A percentile compares a stretch with the other conserved stretches of the same genome.
Conservation (phyloP, 1,140 invertebrate genomes). For the Brachystomella parvula region DNA sequence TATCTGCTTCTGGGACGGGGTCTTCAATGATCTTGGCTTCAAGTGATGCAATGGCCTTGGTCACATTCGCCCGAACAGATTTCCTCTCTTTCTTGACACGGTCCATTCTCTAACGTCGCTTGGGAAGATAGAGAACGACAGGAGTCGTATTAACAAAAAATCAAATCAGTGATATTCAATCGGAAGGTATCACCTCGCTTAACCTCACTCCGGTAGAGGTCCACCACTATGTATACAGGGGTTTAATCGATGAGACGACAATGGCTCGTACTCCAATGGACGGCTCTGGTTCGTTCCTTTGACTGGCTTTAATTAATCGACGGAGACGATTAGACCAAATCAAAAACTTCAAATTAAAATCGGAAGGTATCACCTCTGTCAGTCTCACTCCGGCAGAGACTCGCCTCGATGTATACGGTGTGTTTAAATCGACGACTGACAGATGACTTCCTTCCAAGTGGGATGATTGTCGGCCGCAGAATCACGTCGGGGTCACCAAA, state of each 20-base stretch:
- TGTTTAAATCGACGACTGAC: background rate
- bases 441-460: background rate
- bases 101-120: slow-evolving; percentile 1
- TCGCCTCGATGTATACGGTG: too few relatives aligned
- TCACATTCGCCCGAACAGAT: background rate
- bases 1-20: background rate
- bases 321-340: background rate
- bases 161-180: background rate
- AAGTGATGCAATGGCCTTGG: background rate
- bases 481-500: background rate
- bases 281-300: background rate
- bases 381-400: too few relatives aligned
- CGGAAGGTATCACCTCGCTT: background rate
- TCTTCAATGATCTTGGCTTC: background rate
- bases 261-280: too few relatives aligned
- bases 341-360: background rate
- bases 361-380: too few relatives aligned
- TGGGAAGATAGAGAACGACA: too few relatives aligned
- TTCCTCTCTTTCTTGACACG: background rate
- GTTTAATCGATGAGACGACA: background rate
- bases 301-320: background rate
- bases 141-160: background rate
- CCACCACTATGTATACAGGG: background rate
- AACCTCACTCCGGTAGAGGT: background rate
- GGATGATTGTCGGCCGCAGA: background rate